These are phyloP conservation scores for Teleogryllus oceanicus DNA, from an alignment of 2,888 invertebrate species.

Conservation along the genomic window DNA sequence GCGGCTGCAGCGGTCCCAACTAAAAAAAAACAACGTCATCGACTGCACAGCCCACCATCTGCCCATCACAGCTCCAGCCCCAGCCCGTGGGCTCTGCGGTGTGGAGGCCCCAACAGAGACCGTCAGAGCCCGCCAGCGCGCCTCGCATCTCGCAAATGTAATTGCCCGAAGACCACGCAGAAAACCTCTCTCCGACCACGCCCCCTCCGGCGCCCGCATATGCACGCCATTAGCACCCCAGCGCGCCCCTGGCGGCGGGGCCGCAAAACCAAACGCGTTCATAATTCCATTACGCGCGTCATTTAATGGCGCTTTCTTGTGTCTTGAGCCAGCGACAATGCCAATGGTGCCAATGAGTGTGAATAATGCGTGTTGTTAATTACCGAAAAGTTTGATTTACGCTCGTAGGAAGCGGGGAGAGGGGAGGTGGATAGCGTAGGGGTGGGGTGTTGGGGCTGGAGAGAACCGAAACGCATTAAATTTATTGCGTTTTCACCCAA, in stretches of 20 bases:
- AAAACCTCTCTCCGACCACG: background rate
- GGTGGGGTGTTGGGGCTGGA: no score
- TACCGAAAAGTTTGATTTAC: conserved; percentile 11
- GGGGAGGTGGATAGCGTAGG: background rate
- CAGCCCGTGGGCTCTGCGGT: no score
- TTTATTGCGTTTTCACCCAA: background rate
- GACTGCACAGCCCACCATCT: no score
- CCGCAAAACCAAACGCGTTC: conserved; percentile 3
- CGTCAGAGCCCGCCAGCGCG: background rate
- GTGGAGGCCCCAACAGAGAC: background rate
- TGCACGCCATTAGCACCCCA: background rate
- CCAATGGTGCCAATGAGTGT: conserved; percentile 18
- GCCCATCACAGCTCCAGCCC: no score
- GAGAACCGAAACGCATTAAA: background rate
- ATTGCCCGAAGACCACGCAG: background rate
- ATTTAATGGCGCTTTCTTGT: conserved; percentile 9
- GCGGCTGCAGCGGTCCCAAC: no score
- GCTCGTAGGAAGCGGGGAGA: background rate
- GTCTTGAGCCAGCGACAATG: background rate
- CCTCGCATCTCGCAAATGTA: background rate
- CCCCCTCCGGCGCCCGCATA: background rate
- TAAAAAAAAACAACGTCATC: no score
- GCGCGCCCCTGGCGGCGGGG: background rate
- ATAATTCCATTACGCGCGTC: background rate
- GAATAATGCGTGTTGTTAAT: conserved; percentile 9